phyloP scores from a whole-genome alignment of 1,140 invertebrate species.

The Psilanteris sp. region DNA sequence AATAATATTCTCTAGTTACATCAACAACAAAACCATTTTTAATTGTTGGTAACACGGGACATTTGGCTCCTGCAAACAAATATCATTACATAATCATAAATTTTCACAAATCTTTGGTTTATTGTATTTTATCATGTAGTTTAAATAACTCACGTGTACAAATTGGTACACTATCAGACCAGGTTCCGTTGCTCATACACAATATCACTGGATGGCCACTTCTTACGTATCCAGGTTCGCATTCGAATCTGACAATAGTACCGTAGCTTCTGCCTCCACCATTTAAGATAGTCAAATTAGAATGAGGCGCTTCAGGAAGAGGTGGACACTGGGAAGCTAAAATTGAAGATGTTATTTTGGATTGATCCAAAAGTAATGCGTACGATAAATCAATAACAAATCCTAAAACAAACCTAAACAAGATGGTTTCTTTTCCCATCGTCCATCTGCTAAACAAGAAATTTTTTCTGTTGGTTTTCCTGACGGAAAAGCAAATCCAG shows the following conservation, averaged over 20 bases:
- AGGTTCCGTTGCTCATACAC: constrained; percentile 97
- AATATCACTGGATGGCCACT: constrained; percentile 93
- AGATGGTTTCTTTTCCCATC: constrained; percentile 94
- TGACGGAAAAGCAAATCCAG: constrained; percentile 95
- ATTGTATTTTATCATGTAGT: too few species aligned
- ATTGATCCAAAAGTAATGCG: too few species aligned
- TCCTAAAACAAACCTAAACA: too few species aligned
- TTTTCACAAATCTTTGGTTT: too few species aligned
- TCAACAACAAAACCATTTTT: constrained; percentile 92
- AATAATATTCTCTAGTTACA: constrained; percentile 87
- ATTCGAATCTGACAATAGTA: constrained; percentile 96
- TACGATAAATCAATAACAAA: too few species aligned
- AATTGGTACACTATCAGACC: constrained; percentile 94
- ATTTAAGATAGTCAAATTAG: constrained; percentile 93
- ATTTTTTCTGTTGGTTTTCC: constrained; percentile 93
- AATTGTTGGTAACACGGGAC: constrained; percentile 90
- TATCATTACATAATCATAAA: too few species aligned
- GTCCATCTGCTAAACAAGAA: constrained; percentile 91
- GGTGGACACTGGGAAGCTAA: constrained; percentile 95
- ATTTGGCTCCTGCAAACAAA: constrained; percentile 90
- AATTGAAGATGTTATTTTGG: too few species aligned
- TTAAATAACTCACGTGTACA: constrained; percentile 89
- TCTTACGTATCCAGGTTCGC: constrained; percentile 94
- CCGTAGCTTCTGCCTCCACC: constrained; percentile 96
- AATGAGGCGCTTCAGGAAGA: constrained; percentile 91